Evolutionary conservation across 2,888 invertebrate species (phyloP).

Genomic region (Morpho achilles): DNA sequence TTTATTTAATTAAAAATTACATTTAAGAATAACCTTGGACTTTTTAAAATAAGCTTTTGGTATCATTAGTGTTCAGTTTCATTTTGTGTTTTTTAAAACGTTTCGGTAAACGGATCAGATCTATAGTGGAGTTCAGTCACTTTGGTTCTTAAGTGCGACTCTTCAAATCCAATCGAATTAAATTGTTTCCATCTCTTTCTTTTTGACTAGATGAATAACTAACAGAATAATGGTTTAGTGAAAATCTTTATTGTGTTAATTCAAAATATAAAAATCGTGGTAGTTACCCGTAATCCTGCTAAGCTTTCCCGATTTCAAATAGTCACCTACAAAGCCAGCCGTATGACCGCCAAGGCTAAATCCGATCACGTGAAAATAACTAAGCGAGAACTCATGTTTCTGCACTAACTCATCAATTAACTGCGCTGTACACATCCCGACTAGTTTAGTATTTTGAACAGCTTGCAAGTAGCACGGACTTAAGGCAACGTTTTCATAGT

Average conservation of each 20-base stretch:
- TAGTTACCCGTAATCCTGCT: constrained; percentile 75
- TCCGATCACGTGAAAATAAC: constrained; percentile 79
- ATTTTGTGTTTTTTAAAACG: neutral
- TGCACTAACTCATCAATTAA: constrained; percentile 74
- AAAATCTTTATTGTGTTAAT: too few relatives aligned
- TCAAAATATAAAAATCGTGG: too few relatives aligned
- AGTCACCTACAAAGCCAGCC: constrained; percentile 73
- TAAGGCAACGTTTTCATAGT: constrained; percentile 79
- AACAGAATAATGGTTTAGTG: too few relatives aligned
- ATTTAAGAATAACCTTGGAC: too few relatives aligned
- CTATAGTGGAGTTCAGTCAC: too few relatives aligned
- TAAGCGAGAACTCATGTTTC: constrained; percentile 53
- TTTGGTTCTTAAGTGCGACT: too few relatives aligned
- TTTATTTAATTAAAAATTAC: neutral
- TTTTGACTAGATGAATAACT: too few relatives aligned
- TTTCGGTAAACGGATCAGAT: too few relatives aligned
- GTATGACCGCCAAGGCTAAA: constrained; percentile 83
- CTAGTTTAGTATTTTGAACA: constrained; percentile 76
- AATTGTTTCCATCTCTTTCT: too few relatives aligned
- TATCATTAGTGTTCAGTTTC: neutral
- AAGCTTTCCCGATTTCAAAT: constrained; percentile 61
- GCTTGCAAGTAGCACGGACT: constrained; percentile 81
- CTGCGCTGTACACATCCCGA: constrained; percentile 80
- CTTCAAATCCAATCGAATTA: too few relatives aligned
- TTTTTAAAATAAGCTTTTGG: neutral